phyloP scores from a whole-genome alignment of 2,888 invertebrate genomes.

The Timema podura region DNA sequence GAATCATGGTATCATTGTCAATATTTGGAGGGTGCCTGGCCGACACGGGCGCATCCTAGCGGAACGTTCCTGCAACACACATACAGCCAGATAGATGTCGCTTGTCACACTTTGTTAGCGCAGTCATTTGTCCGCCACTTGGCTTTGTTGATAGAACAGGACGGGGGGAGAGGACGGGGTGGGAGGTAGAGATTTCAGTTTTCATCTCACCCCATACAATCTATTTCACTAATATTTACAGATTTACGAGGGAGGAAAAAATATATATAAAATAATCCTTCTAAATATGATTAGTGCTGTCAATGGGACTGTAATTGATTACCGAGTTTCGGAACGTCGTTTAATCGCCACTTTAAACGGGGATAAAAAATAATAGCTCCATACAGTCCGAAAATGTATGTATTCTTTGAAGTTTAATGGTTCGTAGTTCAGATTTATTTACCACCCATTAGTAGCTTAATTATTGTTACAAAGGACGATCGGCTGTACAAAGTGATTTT shows the following conservation, averaged over 20 bases:
- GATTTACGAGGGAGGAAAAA: slow-evolving; percentile 15
- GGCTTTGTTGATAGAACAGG: slow-evolving; percentile 6
- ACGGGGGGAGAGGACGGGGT: no score
- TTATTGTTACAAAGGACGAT: no score
- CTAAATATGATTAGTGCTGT: neutral
- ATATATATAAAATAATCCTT: slow-evolving; percentile 2
- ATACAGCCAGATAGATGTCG: slow-evolving; percentile 16
- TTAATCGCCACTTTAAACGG: no score
- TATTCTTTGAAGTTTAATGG: no score
- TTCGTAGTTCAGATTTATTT: no score
- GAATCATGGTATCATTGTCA: slow-evolving; percentile 27
- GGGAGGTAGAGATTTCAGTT: no score
- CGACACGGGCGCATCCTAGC: neutral
- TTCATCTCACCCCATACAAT: no score
- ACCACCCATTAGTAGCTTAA: no score
- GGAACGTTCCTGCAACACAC: neutral
- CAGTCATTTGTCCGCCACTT: slow-evolving; percentile 23
- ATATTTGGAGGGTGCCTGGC: slow-evolving; percentile 22
- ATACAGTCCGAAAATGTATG: no score
- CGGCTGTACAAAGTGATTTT: no score
- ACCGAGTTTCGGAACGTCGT: neutral
- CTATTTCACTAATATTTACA: slow-evolving; percentile 10
- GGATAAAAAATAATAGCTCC: no score
- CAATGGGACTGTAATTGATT: neutral
- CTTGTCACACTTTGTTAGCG: slow-evolving; percentile 26